Base-by-base conservation (phyloP, 2,888 invertebrate species). In the Stictocephala bisonia region DNA sequence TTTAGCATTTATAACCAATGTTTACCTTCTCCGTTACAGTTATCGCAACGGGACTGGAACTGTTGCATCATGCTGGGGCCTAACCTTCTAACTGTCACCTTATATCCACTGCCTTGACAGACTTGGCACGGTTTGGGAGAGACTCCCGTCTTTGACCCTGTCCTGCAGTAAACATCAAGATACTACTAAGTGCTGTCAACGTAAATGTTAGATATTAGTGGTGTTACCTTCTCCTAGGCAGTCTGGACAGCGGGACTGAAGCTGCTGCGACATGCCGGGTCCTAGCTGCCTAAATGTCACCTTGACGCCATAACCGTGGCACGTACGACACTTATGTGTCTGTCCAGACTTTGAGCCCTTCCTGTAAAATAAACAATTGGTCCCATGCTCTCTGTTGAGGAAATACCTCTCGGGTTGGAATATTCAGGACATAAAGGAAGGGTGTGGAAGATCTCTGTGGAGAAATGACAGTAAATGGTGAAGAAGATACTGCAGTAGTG, bases 31-130 rank as follows among this genome's bases (percentile, higher is more conserved):
- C 85, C 85, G 64, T 80, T 75, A 73, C 85, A 85, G 68, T 84
- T 84, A 31, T 80, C 72, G 76, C 85, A 85, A 41, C 71, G 73
- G 44, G 70, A 74, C 70, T 68, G 29, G 24, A 75, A 24, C 68
- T 75, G 71, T 18, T 76, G 75, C 20, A 69, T 58, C 71, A 75
- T 73, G 26, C 71, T 20, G 6, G 48, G 15, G 0, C 73, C 70
- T 74, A 94, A 86, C 83, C 92, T 92, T 79, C 92, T 87, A 81
- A 91, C 88, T 76, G 89, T 88, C 64, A 92, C 88, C 85, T 91
- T 93, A 73, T 91, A 84, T 72, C 95, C 94, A 79, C 90, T 88
- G 29, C 95, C 95, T 80, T 90, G 89, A 83, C 95, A 96, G 68
- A 88, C 87, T 70, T 87, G 86, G 84, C 95, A 96, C 76, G 87